Evolutionary conservation across 2,888 invertebrate species (phyloP), one percentile per base, ranked within the genome.

Genomic region (Drosophila kambysellisi): DNA sequence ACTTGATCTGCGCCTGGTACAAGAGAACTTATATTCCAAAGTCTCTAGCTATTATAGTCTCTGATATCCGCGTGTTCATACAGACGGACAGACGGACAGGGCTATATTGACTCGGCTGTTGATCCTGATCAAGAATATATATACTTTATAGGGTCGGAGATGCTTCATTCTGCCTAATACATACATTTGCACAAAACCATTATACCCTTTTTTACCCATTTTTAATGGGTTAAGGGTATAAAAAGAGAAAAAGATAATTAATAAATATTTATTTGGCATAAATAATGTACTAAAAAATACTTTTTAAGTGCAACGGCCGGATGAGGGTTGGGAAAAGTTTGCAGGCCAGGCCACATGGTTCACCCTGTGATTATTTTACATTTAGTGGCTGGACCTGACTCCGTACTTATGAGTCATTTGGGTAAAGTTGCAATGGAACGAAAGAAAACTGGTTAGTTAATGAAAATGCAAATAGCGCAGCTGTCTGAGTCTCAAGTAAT

Each of bases 351-450:
- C 32, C 48, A 56, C 32, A 62, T 35, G 77, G 81, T 81, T 74
- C 83, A 89, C 81, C 82, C 84, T 73, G 43, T 46, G 29, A 43
- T 57, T 69, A 56, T 64, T 76, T 74, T 51, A 76, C 70, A 75
- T 68, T 72, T 62, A 59, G 54, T 60, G 57, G 15, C 30, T 62
- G 74, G 71, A 78, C 61, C 79, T 66, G 66, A 64, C 59, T 81
- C 66, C 41, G 66, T 88, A 72, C 85, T 90, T 90, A 88, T 84
- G 90, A 84, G 81, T 84, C 84, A 84, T 89, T 84, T 85, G 80
- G 76, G 83, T 65, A 73, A 70, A 85, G 85, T 83, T 74, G 73
- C 81, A 70, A 62, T 66, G 51, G 17, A 69, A 53, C 64, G 66
- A 32, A 72, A 57, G 67, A 76, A 20, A 76, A 81, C 81, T 53